Evolutionary conservation across 2,113 vertebrate species (phyloP), one percentile per base, ranked within the genome.

Genomic region (Triplophysa siluroides): DNA sequence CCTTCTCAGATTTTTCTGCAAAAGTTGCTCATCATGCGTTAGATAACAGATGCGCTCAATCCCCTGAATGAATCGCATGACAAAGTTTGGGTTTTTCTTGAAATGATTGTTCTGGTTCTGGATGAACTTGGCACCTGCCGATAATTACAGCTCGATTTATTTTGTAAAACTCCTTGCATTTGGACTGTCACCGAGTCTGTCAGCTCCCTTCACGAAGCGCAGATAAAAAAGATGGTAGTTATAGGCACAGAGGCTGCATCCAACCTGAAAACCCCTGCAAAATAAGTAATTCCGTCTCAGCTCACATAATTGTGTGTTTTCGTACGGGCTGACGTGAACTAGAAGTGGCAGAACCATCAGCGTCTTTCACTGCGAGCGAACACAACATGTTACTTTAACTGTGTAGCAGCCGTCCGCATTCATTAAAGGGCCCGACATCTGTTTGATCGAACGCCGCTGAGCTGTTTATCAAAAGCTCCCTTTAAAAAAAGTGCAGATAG

Each of bases 101-200:
- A 58, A 29, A 26, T 21, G 63, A 50, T 43, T 58, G 4, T 19
- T 65, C 38, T 61, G 62, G 41, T 79, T 79, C 64, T 65, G 26
- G 11, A 33, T 29, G 76, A 69, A 79, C 43, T 45, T 80, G 77
- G 76, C 76, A 70, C 64, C 77, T 65, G 13, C 26, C 41, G 73
- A 63, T 58, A 80, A 85, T 82, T 85, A 82, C 61, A 38, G 64
- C 52, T 69, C 52, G 33, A 26, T 67, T 76, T 60, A 50, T 67
- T 84, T 70, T 82, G 64, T 61, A 61, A 60, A 26, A 52, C 8
- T 19, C 52, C 38, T 47, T 23, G 56, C 67, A n/a, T 62, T 50
- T 26, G 18, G 18, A n/a, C n/a, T n/a, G n/a, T 50, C 41, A 38
- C 21, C 12, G 13, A 56, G 8, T 33, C 64, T 68, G 76, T 66